Conservation (phyloP, 2,888 invertebrate species). For the Ophion slaviceki region DNA sequence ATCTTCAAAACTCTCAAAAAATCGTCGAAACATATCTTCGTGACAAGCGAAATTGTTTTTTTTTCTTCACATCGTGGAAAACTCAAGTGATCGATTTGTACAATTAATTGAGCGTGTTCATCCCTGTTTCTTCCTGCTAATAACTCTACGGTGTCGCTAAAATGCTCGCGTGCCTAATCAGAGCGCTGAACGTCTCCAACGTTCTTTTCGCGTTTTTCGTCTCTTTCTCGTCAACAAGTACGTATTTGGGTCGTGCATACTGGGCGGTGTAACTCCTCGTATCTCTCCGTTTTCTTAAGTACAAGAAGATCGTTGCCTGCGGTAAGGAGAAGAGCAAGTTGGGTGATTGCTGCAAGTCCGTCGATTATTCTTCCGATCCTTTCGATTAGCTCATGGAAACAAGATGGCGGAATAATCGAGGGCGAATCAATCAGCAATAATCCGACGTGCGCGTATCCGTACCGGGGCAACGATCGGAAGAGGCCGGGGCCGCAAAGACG, state of each 20-base stretch:
- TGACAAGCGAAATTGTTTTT: neutral
- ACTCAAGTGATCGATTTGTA: neutral
- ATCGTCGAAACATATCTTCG: too few species aligned
- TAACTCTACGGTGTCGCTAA: constrained; percentile 30
- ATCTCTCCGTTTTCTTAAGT: constrained; percentile 26
- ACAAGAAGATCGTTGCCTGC: constrained; percentile 21
- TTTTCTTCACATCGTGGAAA: neutral
- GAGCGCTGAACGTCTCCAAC: neutral
- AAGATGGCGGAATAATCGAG: neutral
- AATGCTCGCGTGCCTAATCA: constrained; percentile 19
- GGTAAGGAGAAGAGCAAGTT: neutral
- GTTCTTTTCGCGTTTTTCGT: neutral
- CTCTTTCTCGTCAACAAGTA: constrained; percentile 14
- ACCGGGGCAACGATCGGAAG: neutral
- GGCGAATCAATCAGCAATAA: neutral
- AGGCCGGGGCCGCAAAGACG: too few species aligned
- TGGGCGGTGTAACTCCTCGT: neutral
- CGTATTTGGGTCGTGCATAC: constrained; percentile 17
- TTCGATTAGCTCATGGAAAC: neutral
- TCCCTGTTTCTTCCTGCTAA: constrained; percentile 5
- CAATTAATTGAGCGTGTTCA: constrained; percentile 6
- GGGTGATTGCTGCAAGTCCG: neutral
- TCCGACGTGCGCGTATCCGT: neutral
- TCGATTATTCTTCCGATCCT: neutral
- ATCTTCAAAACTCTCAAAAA: too few species aligned